Evolutionary conservation across 1,140 invertebrate genomes (phyloP).

Genomic region (Drosophila obscura): DNA sequence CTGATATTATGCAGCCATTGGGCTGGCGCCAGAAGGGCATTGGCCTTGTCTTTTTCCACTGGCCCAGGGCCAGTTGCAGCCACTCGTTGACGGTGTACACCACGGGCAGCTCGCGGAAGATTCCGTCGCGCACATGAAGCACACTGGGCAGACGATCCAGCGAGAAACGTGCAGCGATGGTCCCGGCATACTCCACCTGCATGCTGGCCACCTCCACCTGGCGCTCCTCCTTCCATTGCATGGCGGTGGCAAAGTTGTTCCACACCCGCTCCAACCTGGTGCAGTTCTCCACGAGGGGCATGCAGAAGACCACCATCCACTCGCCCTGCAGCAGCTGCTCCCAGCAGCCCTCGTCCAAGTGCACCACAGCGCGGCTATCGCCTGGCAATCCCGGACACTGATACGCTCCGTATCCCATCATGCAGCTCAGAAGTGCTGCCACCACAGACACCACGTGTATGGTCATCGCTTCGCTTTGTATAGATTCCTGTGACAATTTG

Average conservation of each 20-base stretch:
- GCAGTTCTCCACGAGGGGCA: conserved; percentile 13
- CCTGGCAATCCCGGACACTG: too few relatives aligned
- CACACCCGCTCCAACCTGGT: conserved; percentile 18
- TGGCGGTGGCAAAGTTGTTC: conserved; percentile 21
- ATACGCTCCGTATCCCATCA: too few relatives aligned
- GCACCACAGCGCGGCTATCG: too few relatives aligned
- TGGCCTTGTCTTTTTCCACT: background rate
- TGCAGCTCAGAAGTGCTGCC: too few relatives aligned
- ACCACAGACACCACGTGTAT: rapidly evolving
- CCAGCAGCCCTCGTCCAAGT: conserved; percentile 27
- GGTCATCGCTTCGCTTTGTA: too few relatives aligned
- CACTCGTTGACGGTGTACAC: background rate
- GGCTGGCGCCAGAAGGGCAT: conserved; percentile 25
- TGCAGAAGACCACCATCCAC: conserved; percentile 34
- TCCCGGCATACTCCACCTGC: conserved; percentile 20
- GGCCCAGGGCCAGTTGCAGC: background rate
- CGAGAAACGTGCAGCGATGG: conserved; percentile 19
- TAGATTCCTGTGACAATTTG: too few relatives aligned
- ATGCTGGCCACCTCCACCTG: conserved; percentile 16
- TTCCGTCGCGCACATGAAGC: conserved; percentile 28
- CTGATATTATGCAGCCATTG: conserved; percentile 1
- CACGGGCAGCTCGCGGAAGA: conserved; percentile 20
- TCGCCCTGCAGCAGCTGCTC: conserved; percentile 23
- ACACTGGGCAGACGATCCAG: conserved; percentile 15
- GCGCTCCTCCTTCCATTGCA: background rate